phyloP scores from a whole-genome alignment of 2,888 invertebrate genomes.

The Eupithecia centaureata region DNA sequence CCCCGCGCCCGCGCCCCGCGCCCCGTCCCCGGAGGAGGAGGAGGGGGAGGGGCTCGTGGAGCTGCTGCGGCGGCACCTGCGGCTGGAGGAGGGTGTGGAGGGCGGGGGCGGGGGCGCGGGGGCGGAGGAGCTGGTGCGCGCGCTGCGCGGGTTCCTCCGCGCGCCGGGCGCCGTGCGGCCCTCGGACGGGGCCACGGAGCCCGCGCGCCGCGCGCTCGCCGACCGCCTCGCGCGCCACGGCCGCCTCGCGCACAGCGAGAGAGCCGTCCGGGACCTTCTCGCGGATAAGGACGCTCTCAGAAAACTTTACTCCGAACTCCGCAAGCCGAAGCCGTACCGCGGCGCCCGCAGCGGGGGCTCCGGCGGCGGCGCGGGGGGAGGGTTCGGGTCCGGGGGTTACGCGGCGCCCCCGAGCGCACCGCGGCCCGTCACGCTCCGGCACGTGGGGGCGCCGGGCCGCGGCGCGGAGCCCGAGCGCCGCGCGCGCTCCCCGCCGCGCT shows the following conservation, averaged over 20 bases:
- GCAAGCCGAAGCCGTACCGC: slow-evolving; percentile 85
- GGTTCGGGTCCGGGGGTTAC: slow-evolving; percentile 64
- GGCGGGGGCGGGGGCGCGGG: slow-evolving; percentile 67
- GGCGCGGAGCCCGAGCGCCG: slow-evolving; percentile 61
- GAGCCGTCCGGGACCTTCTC: slow-evolving; percentile 88
- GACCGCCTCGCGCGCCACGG: slow-evolving; percentile 88
- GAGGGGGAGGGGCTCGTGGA: slow-evolving; percentile 85
- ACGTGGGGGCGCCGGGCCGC: slow-evolving; percentile 53
- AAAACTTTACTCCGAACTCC: slow-evolving; percentile 88
- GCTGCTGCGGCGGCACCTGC: slow-evolving; percentile 87
- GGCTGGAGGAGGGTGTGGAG: slow-evolving; percentile 82
- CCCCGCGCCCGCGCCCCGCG: slow-evolving; percentile 53
- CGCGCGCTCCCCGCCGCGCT: slow-evolving; percentile 68
- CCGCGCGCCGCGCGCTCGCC: slow-evolving; percentile 81
- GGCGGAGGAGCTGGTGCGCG: slow-evolving; percentile 86
- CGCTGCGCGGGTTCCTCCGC: slow-evolving; percentile 85
- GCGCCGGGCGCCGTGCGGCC: slow-evolving; percentile 59
- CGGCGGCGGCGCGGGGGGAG: slow-evolving; percentile 50
- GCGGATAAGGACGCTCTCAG: slow-evolving; percentile 89
- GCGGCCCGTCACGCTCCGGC: background rate
- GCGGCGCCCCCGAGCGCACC: background rate
- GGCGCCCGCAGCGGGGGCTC: slow-evolving; percentile 70
- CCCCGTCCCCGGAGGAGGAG: slow-evolving; percentile 53
- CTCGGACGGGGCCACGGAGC: slow-evolving; percentile 63
- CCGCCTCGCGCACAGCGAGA: slow-evolving; percentile 86